Percentiles rank a stretch among this genome's conserved stretches.
phyloP scores from a whole-genome alignment of 2,888 invertebrate genomes.

The Rhagonycha lutea region DNA sequence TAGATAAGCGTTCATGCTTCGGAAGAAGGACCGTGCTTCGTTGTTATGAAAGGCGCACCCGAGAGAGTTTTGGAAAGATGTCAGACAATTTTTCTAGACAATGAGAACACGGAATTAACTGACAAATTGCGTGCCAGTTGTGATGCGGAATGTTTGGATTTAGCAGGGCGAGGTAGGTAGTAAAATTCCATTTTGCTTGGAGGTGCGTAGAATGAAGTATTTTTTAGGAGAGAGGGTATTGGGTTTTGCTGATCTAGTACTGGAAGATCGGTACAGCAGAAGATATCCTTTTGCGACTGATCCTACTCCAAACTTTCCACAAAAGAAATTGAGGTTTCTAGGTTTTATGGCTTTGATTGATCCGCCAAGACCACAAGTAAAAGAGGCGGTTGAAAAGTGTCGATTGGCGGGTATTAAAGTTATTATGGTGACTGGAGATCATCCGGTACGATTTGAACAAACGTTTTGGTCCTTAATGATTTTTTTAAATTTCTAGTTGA shows the following conservation, averaged over 20 bases:
- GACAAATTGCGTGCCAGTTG: constrained; percentile 61
- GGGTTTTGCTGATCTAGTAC: constrained; percentile 76
- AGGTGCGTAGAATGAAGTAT: neutral
- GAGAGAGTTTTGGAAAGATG: constrained; percentile 73
- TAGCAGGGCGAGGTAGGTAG: constrained; percentile 61
- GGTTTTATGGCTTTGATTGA: constrained; percentile 69
- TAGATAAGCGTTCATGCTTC: constrained; percentile 67
- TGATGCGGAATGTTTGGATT: constrained; percentile 73
- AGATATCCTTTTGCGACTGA: constrained; percentile 66
- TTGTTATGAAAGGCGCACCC: constrained; percentile 80
- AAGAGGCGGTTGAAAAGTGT: constrained; percentile 70
- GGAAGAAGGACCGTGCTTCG: constrained; percentile 57
- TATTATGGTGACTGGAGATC: constrained; percentile 83
- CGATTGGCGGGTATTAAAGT: constrained; percentile 79
- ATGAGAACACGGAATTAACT: constrained; percentile 60
- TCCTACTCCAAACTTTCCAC: constrained; percentile 69
- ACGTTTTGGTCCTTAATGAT: neutral
- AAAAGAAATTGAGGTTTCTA: constrained; percentile 65
- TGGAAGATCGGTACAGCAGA: constrained; percentile 59
- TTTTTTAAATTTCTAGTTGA: constrained; percentile 52
- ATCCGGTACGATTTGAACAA: constrained; percentile 64
- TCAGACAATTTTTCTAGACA: constrained; percentile 62
- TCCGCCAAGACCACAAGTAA: constrained; percentile 68
- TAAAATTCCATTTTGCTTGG: neutral
- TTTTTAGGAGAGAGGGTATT: constrained; percentile 83